These are phyloP conservation scores for Myiothlypis chrysogaster DNA, from an alignment of 2,797 vertebrate genomes.

Conservation along the genomic window DNA sequence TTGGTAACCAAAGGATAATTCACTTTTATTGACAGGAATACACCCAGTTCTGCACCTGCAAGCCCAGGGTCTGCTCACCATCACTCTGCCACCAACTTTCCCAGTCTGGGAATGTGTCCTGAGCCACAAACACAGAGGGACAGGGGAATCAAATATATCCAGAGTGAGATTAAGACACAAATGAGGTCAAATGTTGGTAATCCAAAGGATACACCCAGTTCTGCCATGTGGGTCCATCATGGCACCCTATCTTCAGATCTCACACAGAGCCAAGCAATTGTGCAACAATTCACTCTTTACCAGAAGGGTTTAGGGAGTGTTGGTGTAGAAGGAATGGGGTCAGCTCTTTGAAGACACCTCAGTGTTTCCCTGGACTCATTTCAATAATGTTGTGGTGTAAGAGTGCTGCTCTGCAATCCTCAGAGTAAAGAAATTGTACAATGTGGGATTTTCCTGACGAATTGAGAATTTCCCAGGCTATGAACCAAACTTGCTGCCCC, in stretches of 20 bases:
- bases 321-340: neutral
- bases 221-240: neutral
- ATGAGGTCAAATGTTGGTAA: neutral
- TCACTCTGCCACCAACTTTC: neutral
- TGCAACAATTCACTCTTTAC: neutral
- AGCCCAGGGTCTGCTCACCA: neutral
- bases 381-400: neutral
- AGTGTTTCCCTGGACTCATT: neutral
- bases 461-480: neutral
- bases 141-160: neutral
- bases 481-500: neutral
- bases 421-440: neutral
- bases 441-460: neutral
- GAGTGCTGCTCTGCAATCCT: neutral
- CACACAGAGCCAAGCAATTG: neutral
- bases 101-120: fast-evolving
- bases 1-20: neutral
- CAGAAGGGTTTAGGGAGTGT: neutral
- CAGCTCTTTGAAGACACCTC: neutral
- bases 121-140: neutral
- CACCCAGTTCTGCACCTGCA: neutral
- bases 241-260: neutral
- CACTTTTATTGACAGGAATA: neutral
- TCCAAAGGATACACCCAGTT: neutral
- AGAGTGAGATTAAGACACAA: neutral